Base-by-base conservation (phyloP, 1,140 invertebrate species). In the Macrotrachela quadricornifera region DNA sequence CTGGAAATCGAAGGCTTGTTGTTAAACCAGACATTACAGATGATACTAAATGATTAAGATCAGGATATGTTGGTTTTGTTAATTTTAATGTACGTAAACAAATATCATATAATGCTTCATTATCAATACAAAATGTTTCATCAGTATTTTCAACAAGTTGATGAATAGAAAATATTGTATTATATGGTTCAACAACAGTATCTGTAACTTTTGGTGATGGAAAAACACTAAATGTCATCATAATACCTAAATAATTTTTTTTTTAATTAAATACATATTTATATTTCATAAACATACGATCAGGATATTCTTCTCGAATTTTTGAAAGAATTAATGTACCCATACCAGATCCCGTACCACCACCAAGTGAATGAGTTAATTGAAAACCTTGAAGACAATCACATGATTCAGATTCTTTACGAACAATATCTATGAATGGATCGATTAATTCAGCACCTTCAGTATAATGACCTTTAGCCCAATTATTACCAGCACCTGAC, bases 401-500 rank as follows among this genome's bases (percentile, higher is more conserved):
- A 65, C 78, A 80, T 58, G 71, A 71, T 63, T 80, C 79, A 16
- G 73, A 76, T 42, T 71, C 66, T 57, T 64, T 64, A 51, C 75
- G 69, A 38, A 81, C 65, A 15, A 69, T 66, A 36, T 79, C 74
- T 36, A 85, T 64, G 1, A 82, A 80, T 38, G 77, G 75, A 21
- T 69, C 64, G 18, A 80, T 65, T 60, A 69, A 69, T 41, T 75
- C 68, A 38, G 64, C 58, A 53, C 73, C 68, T 9, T 58, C 61
- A 13, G 78, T 78, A 65, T 80, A 78, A 66, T 77, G 74, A 44
- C 78, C 78, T 52, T 77, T 73, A 51, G 78, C 79, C 78, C 79
- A 80, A 67, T 80, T 80, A 61, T 80, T 80, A 55, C 76, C 79
- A 57, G 77, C 79, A 51, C 77, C 79, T 51, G 78, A 78, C 51